Conservation (phyloP, 2,113 vertebrate species). For the Uropsilus gracilis region DNA sequence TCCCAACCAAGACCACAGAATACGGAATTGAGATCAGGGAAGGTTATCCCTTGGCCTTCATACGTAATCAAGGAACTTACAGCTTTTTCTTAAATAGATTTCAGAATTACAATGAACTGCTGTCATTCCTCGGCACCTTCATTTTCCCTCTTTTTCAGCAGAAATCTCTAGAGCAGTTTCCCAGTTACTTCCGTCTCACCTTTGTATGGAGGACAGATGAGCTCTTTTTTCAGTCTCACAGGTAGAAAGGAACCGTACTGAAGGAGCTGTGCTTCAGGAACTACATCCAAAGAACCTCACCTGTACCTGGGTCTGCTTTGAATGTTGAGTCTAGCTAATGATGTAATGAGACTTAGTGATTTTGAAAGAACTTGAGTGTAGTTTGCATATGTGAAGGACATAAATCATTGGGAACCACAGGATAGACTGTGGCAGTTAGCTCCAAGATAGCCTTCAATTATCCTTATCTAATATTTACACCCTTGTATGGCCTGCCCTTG, state of each 20-base stretch:
- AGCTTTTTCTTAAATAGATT: conserved; percentile 9
- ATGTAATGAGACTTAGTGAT: not conserved
- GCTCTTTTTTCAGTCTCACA: not conserved
- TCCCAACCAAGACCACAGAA: not conserved
- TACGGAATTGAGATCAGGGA: not conserved
- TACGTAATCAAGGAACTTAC: not conserved
- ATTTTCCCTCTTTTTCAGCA: not conserved
- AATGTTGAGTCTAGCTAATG: not conserved
- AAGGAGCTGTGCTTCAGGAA: not conserved
- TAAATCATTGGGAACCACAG: conserved; percentile 4
- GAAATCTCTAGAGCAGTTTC: not conserved
- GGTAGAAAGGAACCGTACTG: not conserved
- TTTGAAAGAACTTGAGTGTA: not conserved
- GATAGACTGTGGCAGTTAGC: not conserved
- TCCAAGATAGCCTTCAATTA: not conserved
- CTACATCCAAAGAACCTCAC: not conserved
- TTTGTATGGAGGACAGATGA: not conserved
- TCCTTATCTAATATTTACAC: not conserved
- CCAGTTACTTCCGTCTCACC: not conserved
- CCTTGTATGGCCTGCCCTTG: not conserved
- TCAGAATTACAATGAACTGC: not conserved
- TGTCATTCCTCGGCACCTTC: not conserved
- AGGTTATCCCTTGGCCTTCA: not conserved
- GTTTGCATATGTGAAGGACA: not conserved
- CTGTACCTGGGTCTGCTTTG: not conserved